These are phyloP conservation scores for Haemorhous mexicanus DNA, from an alignment of 2,113 vertebrate species.

Conservation along the genomic window DNA sequence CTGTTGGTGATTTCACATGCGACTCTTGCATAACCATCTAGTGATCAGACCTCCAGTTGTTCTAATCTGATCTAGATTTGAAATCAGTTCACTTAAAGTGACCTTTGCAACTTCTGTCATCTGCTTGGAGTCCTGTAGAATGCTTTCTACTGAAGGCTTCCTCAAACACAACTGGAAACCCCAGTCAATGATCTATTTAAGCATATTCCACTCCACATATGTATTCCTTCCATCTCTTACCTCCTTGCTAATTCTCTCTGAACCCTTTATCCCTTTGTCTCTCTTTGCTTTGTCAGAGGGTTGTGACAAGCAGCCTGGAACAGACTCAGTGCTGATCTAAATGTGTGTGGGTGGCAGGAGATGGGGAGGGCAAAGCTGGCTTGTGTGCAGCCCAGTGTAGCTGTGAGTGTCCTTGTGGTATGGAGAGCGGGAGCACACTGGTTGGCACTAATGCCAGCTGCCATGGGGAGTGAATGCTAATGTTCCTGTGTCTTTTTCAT, in stretches of 20 bases:
- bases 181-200: accelerated
- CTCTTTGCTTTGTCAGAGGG: background rate
- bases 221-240: background rate
- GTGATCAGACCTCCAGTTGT: background rate
- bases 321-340: background rate
- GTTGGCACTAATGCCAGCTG: background rate
- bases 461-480: background rate
- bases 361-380: accelerated
- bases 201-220: background rate
- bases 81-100: background rate
- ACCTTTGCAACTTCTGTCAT: background rate
- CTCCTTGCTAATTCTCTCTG: background rate
- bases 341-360: background rate
- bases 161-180: background rate
- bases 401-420: background rate
- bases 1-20: background rate
- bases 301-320: background rate
- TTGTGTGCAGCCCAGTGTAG: accelerated
- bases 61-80: background rate
- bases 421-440: accelerated
- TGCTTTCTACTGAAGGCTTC: background rate
- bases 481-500: background rate
- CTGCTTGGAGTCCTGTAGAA: background rate
- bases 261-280: background rate
- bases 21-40: background rate